Percentiles rank a stretch among this genome's conserved stretches.
Evolutionary conservation across 2,113 vertebrate genomes (phyloP).

Genomic region (Ivindomyrus marchei): DNA sequence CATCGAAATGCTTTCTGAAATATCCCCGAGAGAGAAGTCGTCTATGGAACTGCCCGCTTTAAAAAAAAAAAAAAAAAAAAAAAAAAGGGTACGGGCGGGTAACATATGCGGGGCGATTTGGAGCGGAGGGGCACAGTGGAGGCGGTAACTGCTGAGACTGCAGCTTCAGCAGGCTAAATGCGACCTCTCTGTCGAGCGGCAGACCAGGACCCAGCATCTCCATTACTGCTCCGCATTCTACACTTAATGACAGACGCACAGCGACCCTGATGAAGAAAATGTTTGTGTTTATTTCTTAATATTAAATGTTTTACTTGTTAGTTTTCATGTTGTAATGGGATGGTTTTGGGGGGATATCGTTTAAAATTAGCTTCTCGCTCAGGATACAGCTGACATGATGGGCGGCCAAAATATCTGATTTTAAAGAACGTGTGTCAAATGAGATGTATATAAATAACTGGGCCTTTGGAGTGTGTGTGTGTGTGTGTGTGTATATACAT

Average conservation of each 20-base stretch:
- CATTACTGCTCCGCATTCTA: background rate
- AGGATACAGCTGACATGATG: background rate
- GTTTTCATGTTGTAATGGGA: background rate
- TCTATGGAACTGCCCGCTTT: background rate
- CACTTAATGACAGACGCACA: background rate
- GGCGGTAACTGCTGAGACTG: background rate
- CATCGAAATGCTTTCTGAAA: background rate
- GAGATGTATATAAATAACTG: background rate
- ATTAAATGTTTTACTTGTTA: background rate
- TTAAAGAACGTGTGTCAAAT: background rate
- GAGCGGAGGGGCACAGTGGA: background rate
- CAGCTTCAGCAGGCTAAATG: background rate
- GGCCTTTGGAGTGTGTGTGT: background rate
- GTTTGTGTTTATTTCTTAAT: background rate
- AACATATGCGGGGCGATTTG: background rate
- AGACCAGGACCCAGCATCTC: background rate
- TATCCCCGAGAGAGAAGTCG: background rate
- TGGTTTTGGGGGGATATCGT: background rate
- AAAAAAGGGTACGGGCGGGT: background rate
- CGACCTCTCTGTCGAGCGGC: background rate
- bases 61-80: background rate
- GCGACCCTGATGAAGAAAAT: background rate
- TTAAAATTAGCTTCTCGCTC: slow-evolving; percentile 1
- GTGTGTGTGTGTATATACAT: background rate
- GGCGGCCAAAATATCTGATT: background rate